Conservation (phyloP, 2,797 vertebrate genomes). For the Pseudochromis fuscus region DNA sequence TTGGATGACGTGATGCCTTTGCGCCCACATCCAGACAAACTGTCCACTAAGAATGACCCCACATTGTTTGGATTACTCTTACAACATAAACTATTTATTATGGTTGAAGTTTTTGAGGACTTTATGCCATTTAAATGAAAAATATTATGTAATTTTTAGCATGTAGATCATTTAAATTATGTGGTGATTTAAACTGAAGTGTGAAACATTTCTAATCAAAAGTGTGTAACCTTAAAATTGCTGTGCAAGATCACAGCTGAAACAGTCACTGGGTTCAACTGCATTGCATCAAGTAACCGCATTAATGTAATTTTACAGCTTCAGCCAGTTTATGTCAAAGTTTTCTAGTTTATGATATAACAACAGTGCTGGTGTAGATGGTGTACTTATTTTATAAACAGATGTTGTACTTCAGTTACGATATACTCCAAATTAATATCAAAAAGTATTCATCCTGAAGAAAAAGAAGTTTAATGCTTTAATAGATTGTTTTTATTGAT, state of each 20-base stretch:
- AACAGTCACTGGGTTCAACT: not conserved
- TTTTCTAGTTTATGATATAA: not conserved
- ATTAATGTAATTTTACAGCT: not conserved
- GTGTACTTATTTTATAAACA: too few species aligned
- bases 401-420: too few species aligned
- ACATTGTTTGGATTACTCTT: not conserved
- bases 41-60: not conserved
- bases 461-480: not conserved
- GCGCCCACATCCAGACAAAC: slow-evolving; percentile 1
- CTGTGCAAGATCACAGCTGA: not conserved
- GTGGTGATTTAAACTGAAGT: not conserved
- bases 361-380: not conserved
- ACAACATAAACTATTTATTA: not conserved
- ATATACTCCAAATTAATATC: too few species aligned
- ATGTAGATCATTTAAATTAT: too few species aligned
- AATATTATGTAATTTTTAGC: not conserved
- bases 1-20: slow-evolving; percentile 15
- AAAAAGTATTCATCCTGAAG: not conserved
- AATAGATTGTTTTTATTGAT: not conserved
- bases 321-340: not conserved
- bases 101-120: too few species aligned
- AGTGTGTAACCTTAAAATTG: not conserved
- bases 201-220: not conserved
- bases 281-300: not conserved
- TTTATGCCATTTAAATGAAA: too few species aligned